Conservation (phyloP, 2,888 invertebrate genomes). For the Prosopocoilus inquinatus region DNA sequence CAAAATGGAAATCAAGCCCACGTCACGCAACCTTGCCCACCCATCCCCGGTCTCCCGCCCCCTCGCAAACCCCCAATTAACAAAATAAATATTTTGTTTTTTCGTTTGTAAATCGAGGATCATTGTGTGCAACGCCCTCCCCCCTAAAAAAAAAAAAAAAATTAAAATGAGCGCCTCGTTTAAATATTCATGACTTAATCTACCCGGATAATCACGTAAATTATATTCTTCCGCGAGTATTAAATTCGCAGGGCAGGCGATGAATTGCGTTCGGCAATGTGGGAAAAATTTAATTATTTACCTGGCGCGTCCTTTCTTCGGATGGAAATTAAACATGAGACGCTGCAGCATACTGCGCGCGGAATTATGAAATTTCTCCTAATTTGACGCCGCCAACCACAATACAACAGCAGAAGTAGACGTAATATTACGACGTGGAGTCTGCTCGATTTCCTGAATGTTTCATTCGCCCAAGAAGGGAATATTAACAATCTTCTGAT, state of each 20-base stretch:
- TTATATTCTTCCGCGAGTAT: too few relatives aligned
- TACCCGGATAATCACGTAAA: too few relatives aligned
- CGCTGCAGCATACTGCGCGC: constrained; percentile 15
- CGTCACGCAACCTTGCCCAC: too few relatives aligned
- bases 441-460: constrained; percentile 25
- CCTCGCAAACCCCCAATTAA: too few relatives aligned
- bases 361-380: constrained; percentile 30
- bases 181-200: too few relatives aligned
- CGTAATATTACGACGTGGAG: constrained; percentile 28
- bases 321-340: background rate
- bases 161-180: too few relatives aligned
- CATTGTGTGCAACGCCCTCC: too few relatives aligned
- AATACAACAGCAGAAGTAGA: constrained; percentile 30
- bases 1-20: too few relatives aligned
- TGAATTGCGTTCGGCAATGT: background rate
- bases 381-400: constrained; percentile 16
- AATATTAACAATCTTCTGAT: constrained; percentile 35
- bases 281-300: constrained; percentile 7
- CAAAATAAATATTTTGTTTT: too few relatives aligned
- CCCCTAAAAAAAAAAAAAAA: too few relatives aligned
- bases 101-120: too few relatives aligned
- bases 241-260: background rate
- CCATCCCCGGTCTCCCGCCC: too few relatives aligned
- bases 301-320: background rate
- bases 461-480: constrained; percentile 35